Base-by-base conservation (phyloP, 2,888 invertebrate species). In the Dromius quadrimaculatus region DNA sequence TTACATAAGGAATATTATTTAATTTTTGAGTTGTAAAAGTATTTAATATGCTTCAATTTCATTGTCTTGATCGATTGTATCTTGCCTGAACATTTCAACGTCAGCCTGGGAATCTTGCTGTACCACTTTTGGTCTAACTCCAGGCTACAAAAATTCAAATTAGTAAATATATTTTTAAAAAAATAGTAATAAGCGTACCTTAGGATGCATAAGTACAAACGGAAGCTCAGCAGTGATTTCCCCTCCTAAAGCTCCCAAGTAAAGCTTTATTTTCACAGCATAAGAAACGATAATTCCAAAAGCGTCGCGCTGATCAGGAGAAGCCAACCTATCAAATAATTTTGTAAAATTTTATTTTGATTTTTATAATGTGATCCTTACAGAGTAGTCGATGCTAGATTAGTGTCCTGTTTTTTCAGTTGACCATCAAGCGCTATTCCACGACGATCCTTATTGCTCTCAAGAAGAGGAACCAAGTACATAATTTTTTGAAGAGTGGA, bases 221-320 rank as follows among this genome's bases (percentile, higher is more conserved):
- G 96, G 96, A 79, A 96, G 83, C 83, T 95, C 95, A 2, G 97
- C 96, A 22, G 92, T 89, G 50, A 98, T 84, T 84, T 97, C 97
- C 2, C 97, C 97, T 72, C 94, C 95, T 74, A 97, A 86, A 54
- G 97, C 95, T 15, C 95, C 97, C 74, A 98, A 87, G 82, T 95
- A 95, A 61, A 98, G 87, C 84, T 97, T 95, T 62, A 97, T 95
- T 84, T 97, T 97, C 36, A 94, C 94, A 69, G 93, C 93, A 86
- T 98, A 98, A 38, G 95, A 96, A 8, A 98, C 96, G 75, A 97
- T 92, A 77, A 97, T 97, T 72, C 97, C 97, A 80, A 97, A 95
- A 61, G 94, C 93, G 82, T 97, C 97, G 73, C 94, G 90, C 77
- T 93, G 91, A 77, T 95, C 94, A 8, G 93, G 90, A 73, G 88